Percentiles rank a stretch among this genome's conserved stretches.
Evolutionary conservation across 2,888 invertebrate species (phyloP).

Genomic region (Xylota segnis): DNA sequence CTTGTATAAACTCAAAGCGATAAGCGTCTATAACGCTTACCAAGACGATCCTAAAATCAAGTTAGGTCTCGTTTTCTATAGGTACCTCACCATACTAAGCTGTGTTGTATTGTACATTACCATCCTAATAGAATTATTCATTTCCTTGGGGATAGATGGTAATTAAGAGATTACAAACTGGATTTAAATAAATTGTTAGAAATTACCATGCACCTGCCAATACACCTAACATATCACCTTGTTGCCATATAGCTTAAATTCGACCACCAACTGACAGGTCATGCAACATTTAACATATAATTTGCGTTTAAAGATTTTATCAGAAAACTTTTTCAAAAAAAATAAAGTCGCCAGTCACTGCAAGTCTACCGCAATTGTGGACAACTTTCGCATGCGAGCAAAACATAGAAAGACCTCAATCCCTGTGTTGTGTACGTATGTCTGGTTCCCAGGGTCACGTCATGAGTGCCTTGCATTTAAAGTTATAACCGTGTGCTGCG

Average conservation of each 20-base stretch:
- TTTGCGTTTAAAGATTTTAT: constrained; percentile 50
- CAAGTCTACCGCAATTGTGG: constrained; percentile 36
- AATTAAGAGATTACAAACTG: too few species aligned
- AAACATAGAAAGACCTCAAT: constrained; percentile 21
- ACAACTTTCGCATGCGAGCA: constrained; percentile 54
- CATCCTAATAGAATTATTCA: too few species aligned
- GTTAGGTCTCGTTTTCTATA: too few species aligned
- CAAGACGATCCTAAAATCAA: too few species aligned
- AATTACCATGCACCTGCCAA: constrained; percentile 48
- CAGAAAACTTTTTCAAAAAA: constrained; percentile 4
- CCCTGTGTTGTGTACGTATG: not conserved
- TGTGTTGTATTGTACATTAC: too few species aligned
- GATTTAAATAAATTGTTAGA: constrained; percentile 22
- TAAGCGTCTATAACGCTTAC: too few species aligned
- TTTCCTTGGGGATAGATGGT: too few species aligned
- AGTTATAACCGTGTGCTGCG: constrained; percentile 23
- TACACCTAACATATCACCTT: constrained; percentile 33
- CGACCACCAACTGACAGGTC: constrained; percentile 69
- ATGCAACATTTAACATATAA: constrained; percentile 59
- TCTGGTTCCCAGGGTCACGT: constrained; percentile 62
- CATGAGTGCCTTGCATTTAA: constrained; percentile 56
- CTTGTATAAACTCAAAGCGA: too few species aligned
- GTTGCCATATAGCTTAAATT: constrained; percentile 32
- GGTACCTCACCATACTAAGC: too few species aligned
- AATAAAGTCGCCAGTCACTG: constrained; percentile 1